These are phyloP conservation scores for Agriopis leucophaearia DNA, from an alignment of 2,888 invertebrate species.

Conservation along the genomic window DNA sequence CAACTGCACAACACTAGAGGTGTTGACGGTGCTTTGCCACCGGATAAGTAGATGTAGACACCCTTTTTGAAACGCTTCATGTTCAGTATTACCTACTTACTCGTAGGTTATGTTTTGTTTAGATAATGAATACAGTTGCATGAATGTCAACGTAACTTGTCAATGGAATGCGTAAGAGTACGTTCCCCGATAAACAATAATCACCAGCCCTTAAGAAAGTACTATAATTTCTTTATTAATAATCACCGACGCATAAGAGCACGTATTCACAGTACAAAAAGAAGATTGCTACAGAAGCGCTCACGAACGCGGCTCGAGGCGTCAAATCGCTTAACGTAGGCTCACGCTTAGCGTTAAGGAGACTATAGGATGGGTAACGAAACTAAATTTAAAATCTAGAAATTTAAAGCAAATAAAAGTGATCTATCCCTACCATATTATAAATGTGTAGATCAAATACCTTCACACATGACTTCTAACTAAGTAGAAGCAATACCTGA, in stretches of 20 bases:
- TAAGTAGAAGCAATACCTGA: too few species aligned
- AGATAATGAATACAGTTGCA: not conserved
- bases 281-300: conserved; percentile 63
- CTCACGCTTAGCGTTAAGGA: conserved; percentile 54
- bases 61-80: too few species aligned
- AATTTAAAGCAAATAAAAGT: too few species aligned
- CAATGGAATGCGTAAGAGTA: not conserved
- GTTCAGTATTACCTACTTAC: too few species aligned
- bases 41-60: too few species aligned
- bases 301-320: conserved; percentile 57
- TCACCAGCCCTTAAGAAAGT: conserved; percentile 12
- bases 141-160: not conserved
- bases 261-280: conserved; percentile 34
- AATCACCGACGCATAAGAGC: conserved; percentile 30
- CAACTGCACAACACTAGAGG: too few species aligned
- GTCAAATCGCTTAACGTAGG: conserved; percentile 64
- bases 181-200: conserved; percentile 1
- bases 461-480: too few species aligned
- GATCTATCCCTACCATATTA: too few species aligned
- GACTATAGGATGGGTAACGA: conserved; percentile 22
- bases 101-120: too few species aligned
- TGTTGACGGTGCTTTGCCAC: too few species aligned
- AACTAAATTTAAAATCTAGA: not conserved
- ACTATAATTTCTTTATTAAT: conserved; percentile 38
- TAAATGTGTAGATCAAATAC: too few species aligned